A percentile compares a stretch with the other conserved stretches of the same genome.
These are phyloP conservation scores for Poecilia velifera DNA, from an alignment of 2,797 vertebrate genomes.

Conservation along the genomic window DNA sequence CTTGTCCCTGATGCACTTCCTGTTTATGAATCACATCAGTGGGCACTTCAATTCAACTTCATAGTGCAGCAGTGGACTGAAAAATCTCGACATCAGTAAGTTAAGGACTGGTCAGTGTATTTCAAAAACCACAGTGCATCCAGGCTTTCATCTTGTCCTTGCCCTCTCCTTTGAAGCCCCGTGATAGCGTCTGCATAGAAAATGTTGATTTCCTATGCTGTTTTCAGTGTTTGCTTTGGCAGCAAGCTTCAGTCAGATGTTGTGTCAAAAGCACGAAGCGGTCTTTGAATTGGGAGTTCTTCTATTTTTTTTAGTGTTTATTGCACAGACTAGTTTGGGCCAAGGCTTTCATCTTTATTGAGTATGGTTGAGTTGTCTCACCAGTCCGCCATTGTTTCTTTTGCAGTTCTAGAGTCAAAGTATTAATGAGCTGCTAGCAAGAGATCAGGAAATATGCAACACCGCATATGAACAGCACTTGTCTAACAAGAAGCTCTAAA, in stretches of 20 bases:
- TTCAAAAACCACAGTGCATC: constrained; percentile 51
- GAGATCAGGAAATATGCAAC: constrained; percentile 20
- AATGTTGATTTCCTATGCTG: constrained; percentile 63
- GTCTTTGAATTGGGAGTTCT: constrained; percentile 47
- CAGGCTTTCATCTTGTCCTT: constrained; percentile 62
- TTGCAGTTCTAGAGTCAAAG: constrained; percentile 37
- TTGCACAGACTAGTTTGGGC: constrained; percentile 20
- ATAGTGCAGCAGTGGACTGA: constrained; percentile 21
- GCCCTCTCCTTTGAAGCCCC: constrained; percentile 61
- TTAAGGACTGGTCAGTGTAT: constrained; percentile 39
- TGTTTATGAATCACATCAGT: constrained; percentile 21
- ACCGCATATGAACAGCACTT: neutral
- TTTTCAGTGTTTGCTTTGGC: constrained; percentile 59
- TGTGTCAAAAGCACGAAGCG: constrained; percentile 36
- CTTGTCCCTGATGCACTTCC: constrained; percentile 17
- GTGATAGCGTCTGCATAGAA: constrained; percentile 51
- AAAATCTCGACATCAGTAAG: constrained; percentile 40
- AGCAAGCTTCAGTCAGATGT: constrained; percentile 55
- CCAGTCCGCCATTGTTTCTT: constrained; percentile 31
- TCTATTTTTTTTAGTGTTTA: constrained; percentile 28
- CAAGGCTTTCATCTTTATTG: constrained; percentile 58
- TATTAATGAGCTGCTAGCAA: constrained; percentile 51
- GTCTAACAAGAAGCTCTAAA: neutral
- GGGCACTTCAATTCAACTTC: constrained; percentile 19
- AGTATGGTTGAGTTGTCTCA: constrained; percentile 52